Base-by-base conservation (phyloP, 2,888 invertebrate species). In the Chrysomela aeneicollis region DNA sequence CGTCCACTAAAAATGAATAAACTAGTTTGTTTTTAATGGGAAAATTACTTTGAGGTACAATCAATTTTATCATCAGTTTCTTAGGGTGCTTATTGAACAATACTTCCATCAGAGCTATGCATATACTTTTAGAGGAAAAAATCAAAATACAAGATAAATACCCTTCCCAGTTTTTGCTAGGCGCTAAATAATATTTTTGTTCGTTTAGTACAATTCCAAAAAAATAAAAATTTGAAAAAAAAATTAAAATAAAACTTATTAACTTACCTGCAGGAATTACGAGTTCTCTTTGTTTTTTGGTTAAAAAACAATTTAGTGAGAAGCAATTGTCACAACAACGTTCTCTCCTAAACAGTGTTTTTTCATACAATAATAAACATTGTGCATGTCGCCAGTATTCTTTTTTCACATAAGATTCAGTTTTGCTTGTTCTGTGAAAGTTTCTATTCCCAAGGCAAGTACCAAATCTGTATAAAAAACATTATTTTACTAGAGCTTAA, bases 381-480 rank as follows among this genome's bases (percentile, higher is more conserved):
- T 65, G 54, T 1, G 52, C 37, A 49, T 65, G 64, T 18, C 52
- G 54, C 64, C 64, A 64, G 22, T 60, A 64, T 19, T 60, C 54
- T 54, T 49, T 55, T 53, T 59, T 54, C 3, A 35, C 51, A 21
- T 59, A 32, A 8, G 64, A 50, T 10, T 19, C 21, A 6, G 37
- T 55, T 49, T 49, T 51, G 17, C 35, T 57, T 21, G 60, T 42
- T 42, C 60, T 60, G 55, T 60, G 64, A 19, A 64, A 64, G 46
- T 64, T 64, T 15, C 64, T 59, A 54, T 64, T 64, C 9, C 64
- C 64, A n/a, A 60, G 47, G 26, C 64, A 64, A 10, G 60, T 59
- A 10, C 37, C 55, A 37, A 60, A 60, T 17, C 64, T 64, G 42
- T n/a, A 26, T 35, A 35, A 10, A 22, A 55, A 42, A 21, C 12